phyloP scores from a whole-genome alignment of 2,113 vertebrate genomes.

The Antigone vipio region DNA sequence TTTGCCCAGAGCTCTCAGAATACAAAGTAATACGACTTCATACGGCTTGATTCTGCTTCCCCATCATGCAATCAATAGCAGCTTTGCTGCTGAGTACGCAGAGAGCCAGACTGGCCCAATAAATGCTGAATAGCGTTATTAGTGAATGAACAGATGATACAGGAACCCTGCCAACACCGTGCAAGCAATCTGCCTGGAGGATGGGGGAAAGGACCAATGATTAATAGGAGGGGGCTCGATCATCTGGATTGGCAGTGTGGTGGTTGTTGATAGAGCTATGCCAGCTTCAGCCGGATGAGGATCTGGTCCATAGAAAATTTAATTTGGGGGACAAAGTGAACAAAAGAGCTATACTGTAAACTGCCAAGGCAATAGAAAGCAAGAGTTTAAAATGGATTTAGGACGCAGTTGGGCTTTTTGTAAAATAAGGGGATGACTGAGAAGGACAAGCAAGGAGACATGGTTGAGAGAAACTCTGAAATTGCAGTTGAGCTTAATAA shows the following conservation, averaged over 20 bases:
- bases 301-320: not conserved
- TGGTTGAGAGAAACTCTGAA: not conserved
- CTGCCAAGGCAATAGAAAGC: constrained; percentile 10
- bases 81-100: constrained; percentile 12
- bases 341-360: not conserved
- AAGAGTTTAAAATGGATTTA: constrained; percentile 24
- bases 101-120: not conserved
- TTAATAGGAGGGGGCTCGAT: not conserved
- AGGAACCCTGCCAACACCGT: not conserved
- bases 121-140: constrained; percentile 9
- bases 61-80: not conserved
- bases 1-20: not conserved
- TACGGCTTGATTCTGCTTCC: not conserved
- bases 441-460: constrained; percentile 26
- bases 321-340: not conserved
- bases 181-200: not conserved
- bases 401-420: constrained; percentile 1
- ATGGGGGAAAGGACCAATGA: not conserved
- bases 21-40: not conserved
- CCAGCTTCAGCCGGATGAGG: not conserved
- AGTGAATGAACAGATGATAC: constrained; percentile 20
- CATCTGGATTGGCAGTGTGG: not conserved
- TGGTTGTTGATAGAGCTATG: not conserved
- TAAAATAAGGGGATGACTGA: not conserved
- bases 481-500: not conserved